Base-by-base conservation (phyloP, 2,797 vertebrate genomes). In the Tangara arthus region DNA sequence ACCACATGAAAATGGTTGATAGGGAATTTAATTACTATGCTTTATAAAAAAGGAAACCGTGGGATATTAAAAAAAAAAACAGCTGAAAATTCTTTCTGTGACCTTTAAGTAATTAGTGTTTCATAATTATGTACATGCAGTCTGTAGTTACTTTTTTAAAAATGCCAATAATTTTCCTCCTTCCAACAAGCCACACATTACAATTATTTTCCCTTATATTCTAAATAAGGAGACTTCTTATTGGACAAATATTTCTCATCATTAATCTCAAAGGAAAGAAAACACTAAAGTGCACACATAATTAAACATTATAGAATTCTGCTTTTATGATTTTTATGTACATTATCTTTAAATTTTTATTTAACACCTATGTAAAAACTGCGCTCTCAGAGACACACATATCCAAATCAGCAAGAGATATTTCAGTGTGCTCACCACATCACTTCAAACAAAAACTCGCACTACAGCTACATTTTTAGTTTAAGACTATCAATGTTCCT, bases 101-200 rank as follows among this genome's bases (percentile, higher is more conserved):
- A 97, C 88, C 56, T 68, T 96, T 73, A 86, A 76, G 46, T 75
- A 96, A 89, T 95, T 96, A 97, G 41, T 77, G 47, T 84, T 86
- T 96, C 53, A 37, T 57, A 95, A 90, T 85, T 94, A 91, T 16
- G 34, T 37, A 88, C 32, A 60, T 59, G 81, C 8, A 90, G 46
- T 70, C 70, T 82, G 53, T 52, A 76, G 28, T 49, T 95, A 89
- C 30, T 77, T 82, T 69, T 42, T 18, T 2, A 37, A 75, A 80
- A 68, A 78, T 24, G 46, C 11, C 66, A 53, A 37, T 60, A 53
- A 42, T 79, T 42, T 28, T 8, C 20, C 23, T 30, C 11, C 4
- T 12, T 42, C 3, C 39, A 93, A 63, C 47, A 66, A 90, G 44
- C 21, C 56, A 63, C 32, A 82, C 8, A 61, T 90, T 63, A 91